Conservation (phyloP, 2,797 vertebrate genomes). For the Rhynchonycteris naso region DNA sequence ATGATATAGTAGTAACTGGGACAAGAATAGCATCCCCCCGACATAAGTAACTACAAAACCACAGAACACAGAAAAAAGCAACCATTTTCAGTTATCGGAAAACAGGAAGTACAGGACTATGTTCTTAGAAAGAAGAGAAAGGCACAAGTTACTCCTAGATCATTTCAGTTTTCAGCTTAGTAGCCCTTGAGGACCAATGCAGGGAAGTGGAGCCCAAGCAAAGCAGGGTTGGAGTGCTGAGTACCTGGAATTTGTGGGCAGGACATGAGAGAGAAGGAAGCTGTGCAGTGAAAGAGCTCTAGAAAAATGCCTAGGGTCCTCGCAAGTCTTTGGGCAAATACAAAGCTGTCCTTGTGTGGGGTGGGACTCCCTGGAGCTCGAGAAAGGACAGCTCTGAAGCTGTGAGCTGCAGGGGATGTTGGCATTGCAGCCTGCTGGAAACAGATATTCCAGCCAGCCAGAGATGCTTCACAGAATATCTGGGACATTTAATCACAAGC, state of each 20-base stretch:
- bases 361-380: not conserved
- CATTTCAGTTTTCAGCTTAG: not conserved
- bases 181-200: not conserved
- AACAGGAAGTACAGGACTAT: not conserved
- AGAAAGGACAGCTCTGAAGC: not conserved
- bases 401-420: not conserved
- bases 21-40: no score
- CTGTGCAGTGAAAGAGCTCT: not conserved
- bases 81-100: not conserved
- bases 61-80: not conserved
- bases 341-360: not conserved
- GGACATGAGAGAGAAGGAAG: not conserved
- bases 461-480: not conserved
- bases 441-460: not conserved
- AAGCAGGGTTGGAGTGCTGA: not conserved
- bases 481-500: not conserved
- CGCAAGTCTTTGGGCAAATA: not conserved
- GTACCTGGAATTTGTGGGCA: not conserved
- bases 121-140: not conserved
- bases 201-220: not conserved
- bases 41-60: not conserved
- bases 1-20: not conserved
- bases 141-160: accelerated
- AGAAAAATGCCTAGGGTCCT: not conserved
- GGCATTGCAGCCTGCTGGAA: not conserved